phyloP scores from a whole-genome alignment of 2,797 vertebrate species.

The Lagodon rhomboides region DNA sequence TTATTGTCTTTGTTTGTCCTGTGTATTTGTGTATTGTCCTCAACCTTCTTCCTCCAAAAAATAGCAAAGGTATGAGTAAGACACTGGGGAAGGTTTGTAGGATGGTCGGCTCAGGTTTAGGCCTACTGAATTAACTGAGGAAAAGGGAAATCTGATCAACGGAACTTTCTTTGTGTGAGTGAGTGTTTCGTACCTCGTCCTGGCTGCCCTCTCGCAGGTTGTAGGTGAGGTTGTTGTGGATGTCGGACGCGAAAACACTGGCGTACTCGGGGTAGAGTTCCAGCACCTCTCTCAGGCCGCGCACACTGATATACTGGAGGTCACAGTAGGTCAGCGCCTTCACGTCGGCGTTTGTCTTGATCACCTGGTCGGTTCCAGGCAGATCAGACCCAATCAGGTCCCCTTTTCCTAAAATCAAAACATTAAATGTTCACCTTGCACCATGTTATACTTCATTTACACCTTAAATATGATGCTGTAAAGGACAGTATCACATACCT shows the following conservation, averaged over 20 bases:
- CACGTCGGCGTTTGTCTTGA: slow-evolving; percentile 96
- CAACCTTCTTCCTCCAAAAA: too few species aligned
- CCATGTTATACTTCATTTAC: neutral
- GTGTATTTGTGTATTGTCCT: too few species aligned
- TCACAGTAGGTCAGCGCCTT: slow-evolving; percentile 97
- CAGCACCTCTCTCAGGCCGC: slow-evolving; percentile 92
- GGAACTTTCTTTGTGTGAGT: neutral
- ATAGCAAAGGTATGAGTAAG: too few species aligned
- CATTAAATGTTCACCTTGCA: neutral
- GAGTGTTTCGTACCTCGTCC: slow-evolving; percentile 86
- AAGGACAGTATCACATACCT: slow-evolving; percentile 83
- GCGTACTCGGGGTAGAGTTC: slow-evolving; percentile 95
- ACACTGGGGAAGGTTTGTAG: neutral
- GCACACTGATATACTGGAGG: slow-evolving; percentile 93
- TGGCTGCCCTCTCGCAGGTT: slow-evolving; percentile 95
- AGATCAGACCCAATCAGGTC: slow-evolving; percentile 96
- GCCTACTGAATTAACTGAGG: neutral
- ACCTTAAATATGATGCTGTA: neutral
- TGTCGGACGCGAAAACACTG: slow-evolving; percentile 89
- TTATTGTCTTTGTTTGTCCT: too few species aligned
- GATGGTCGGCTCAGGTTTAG: neutral
- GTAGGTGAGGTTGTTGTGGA: slow-evolving; percentile 96
- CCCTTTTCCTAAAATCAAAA: slow-evolving; percentile 90
- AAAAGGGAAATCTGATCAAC: neutral
- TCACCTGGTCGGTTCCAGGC: slow-evolving; percentile 89